A percentile compares a stretch with the other conserved stretches of the same genome.
Evolutionary conservation across 1,140 invertebrate genomes (phyloP).

Genomic region (Diploscapter pachys): DNA sequence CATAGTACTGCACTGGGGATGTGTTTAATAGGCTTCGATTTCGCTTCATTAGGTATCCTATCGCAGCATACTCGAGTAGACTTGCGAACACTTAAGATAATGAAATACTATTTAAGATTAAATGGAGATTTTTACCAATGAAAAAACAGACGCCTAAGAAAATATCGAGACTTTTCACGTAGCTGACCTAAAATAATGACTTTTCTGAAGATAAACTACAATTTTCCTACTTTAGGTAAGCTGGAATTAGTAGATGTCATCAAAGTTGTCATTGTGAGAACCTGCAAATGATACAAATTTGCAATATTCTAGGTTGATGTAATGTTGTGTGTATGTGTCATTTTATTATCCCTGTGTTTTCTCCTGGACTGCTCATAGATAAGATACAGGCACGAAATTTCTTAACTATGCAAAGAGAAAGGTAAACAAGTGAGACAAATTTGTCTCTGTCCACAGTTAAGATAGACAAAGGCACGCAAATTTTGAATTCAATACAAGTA

Average conservation of each 20-base stretch:
- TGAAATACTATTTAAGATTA: neutral
- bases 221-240: slow-evolving; percentile 48
- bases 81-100: slow-evolving; percentile 50
- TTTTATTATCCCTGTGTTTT: neutral
- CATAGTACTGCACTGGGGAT: slow-evolving; percentile 32
- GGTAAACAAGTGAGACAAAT: neutral
- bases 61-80: slow-evolving; percentile 53
- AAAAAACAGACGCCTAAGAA: slow-evolving; percentile 59
- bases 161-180: slow-evolving; percentile 58
- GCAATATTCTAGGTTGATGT: slow-evolving; percentile 43
- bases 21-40: slow-evolving; percentile 33
- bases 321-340: slow-evolving; percentile 12
- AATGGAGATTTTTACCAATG: slow-evolving; percentile 43
- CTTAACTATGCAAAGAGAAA: neutral
- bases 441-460: neutral
- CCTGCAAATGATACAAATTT: neutral
- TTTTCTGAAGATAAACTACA: slow-evolving; percentile 6
- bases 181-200: slow-evolving; percentile 67
- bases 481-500: too few relatives aligned
- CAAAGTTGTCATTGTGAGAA: slow-evolving; percentile 59
- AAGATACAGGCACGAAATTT: neutral
- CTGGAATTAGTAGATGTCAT: slow-evolving; percentile 58
- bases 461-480: too few relatives aligned
- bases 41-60: slow-evolving; percentile 56
- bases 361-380: neutral